Evolutionary conservation across 2,113 vertebrate species (phyloP).

Genomic region (Crotalus tigris): DNA sequence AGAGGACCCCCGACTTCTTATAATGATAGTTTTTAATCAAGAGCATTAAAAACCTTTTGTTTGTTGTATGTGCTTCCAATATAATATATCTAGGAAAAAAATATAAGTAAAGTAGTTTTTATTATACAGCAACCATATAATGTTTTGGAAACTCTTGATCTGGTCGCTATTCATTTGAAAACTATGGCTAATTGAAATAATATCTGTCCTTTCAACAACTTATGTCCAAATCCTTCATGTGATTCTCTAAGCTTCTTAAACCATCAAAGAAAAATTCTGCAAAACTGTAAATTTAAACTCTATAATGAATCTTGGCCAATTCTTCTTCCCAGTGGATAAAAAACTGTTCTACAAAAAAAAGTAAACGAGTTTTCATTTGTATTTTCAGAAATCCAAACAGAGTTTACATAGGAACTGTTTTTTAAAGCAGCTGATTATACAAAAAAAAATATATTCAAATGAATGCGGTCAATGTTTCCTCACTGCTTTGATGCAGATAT

Average conservation of each 20-base stretch:
- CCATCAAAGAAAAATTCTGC: not conserved
- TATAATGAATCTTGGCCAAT: not conserved
- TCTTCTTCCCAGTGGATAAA: not conserved
- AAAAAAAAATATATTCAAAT: not conserved
- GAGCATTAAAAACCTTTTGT: not conserved
- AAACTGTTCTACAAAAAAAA: not conserved
- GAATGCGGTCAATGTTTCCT: not conserved
- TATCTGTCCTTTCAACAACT: slow-evolving; percentile 13
- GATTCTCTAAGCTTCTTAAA: slow-evolving; percentile 33
- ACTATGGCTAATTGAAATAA: not conserved
- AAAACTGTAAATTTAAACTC: not conserved
- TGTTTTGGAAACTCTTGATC: not conserved
- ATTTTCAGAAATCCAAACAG: not conserved
- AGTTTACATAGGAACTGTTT: not conserved
- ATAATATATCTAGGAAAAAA: slow-evolving; percentile 14
- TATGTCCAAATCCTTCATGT: not conserved
- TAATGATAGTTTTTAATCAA: not conserved
- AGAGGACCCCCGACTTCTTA: not conserved
- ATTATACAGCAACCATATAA: not conserved
- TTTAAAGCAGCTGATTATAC: not conserved
- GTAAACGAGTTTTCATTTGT: not conserved
- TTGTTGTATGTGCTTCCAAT: not conserved
- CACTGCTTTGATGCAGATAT: not conserved
- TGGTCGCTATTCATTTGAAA: not conserved
- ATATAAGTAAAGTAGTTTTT: not conserved